Conservation (phyloP, 92 coral and sea anemone genomes). For the Heteractis magnifica region DNA sequence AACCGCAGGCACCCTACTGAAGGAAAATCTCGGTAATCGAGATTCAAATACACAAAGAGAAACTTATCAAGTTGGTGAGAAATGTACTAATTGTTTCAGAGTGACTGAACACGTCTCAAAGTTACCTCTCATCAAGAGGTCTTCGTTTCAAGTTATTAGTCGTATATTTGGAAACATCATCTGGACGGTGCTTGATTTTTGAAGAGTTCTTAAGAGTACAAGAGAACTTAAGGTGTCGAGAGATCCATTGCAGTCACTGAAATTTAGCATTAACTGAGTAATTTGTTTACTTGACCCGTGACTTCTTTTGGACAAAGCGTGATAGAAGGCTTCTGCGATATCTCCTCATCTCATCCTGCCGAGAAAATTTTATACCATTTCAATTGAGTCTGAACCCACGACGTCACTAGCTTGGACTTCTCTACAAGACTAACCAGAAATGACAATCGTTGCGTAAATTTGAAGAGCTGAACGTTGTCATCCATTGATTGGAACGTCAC, state of each 20-base stretch:
- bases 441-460: neutral
- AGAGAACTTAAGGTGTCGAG: conserved; percentile 8
- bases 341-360: neutral
- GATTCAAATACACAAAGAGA: neutral
- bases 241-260: neutral
- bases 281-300: conserved; percentile 21
- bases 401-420: neutral
- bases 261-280: neutral
- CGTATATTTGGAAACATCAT: neutral
- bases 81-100: neutral
- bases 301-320: neutral
- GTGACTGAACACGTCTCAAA: neutral
- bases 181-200: no score
- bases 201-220: neutral
- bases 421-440: neutral
- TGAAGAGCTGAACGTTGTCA: neutral
- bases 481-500: neutral
- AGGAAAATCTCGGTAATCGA: neutral
- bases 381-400: neutral
- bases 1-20: neutral
- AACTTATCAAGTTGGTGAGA: conserved; percentile 6
- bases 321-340: neutral
- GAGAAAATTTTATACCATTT: neutral
- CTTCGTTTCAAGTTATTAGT: neutral
- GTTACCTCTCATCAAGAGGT: neutral